phyloP scores from a whole-genome alignment of 2,113 vertebrate genomes.

The Seriola quinqueradiata region DNA sequence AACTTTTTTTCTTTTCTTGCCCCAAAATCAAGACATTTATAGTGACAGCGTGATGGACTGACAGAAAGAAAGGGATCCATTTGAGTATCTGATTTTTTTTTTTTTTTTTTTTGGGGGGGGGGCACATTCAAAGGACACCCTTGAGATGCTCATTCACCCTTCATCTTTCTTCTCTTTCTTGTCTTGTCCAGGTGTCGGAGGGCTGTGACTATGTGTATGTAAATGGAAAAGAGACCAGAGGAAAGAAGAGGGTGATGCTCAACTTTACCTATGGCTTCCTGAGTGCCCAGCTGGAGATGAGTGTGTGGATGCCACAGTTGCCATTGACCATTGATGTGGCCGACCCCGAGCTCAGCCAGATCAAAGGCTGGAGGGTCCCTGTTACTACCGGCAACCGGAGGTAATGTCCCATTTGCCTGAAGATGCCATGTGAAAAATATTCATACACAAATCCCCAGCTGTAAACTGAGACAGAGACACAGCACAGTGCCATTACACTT shows the following conservation, averaged over 20 bases:
- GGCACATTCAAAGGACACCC: neutral
- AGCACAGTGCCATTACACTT: neutral
- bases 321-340: slow-evolving; percentile 92
- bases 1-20: neutral
- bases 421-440: neutral
- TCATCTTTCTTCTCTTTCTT: neutral
- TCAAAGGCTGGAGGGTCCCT: slow-evolving; percentile 97
- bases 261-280: slow-evolving; percentile 94
- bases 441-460: too few species aligned
- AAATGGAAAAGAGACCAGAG: slow-evolving; percentile 92
- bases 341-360: slow-evolving; percentile 93
- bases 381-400: slow-evolving; percentile 88
- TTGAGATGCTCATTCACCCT: neutral
- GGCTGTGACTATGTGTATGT: slow-evolving; percentile 93
- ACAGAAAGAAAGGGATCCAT: neutral
- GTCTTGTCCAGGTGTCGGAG: slow-evolving; percentile 88
- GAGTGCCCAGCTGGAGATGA: slow-evolving; percentile 90
- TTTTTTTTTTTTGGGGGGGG: too few species aligned
- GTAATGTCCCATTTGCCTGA: slow-evolving; percentile 71
- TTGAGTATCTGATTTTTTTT: neutral
- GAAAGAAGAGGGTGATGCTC: slow-evolving; percentile 86
- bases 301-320: slow-evolving; percentile 93
- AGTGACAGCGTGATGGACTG: neutral
- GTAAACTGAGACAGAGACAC: neutral
- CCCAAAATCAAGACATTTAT: neutral